A percentile compares a stretch with the other conserved stretches of the same genome.
Conservation (phyloP, 2,888 invertebrate genomes). For the Tetropium fuscum region DNA sequence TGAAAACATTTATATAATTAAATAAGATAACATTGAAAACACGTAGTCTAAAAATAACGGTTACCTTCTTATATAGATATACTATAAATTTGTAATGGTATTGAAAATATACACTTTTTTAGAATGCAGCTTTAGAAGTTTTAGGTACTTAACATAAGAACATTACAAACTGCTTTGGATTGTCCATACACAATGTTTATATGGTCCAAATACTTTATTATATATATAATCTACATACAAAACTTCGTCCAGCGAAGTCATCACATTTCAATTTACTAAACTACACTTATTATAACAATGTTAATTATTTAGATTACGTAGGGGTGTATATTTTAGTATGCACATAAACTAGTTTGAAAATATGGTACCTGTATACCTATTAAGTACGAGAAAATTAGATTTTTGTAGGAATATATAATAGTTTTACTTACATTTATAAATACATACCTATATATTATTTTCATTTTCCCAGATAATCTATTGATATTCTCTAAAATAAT, state of each 20-base stretch:
- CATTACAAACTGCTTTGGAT: conserved; percentile 30
- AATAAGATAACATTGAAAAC: conserved; percentile 17
- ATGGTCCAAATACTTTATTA: conserved; percentile 31
- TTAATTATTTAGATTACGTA: conserved; percentile 6
- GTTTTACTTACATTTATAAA: too few species aligned
- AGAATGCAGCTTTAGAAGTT: conserved; percentile 50
- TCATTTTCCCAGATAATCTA: too few species aligned
- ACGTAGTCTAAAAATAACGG: conserved; percentile 26
- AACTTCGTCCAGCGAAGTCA: conserved; percentile 35
- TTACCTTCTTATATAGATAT: conserved; percentile 12
- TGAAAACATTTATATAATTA: conserved; percentile 11
- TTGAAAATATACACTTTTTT: conserved; percentile 50
- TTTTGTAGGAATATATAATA: background rate
- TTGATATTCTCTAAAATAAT: too few species aligned
- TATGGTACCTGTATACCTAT: background rate
- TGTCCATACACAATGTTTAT: conserved; percentile 33
- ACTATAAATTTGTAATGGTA: conserved; percentile 28
- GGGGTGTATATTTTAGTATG: conserved; percentile 13
- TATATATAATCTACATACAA: conserved; percentile 32
- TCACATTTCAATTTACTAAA: conserved; percentile 26
- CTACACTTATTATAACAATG: conserved; percentile 13
- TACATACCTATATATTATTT: too few species aligned
- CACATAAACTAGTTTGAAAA: background rate
- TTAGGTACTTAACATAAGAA: conserved; percentile 39
- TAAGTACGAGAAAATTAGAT: background rate